Base-by-base conservation (phyloP, 2,888 invertebrate genomes). In the Machimus rusticus region DNA sequence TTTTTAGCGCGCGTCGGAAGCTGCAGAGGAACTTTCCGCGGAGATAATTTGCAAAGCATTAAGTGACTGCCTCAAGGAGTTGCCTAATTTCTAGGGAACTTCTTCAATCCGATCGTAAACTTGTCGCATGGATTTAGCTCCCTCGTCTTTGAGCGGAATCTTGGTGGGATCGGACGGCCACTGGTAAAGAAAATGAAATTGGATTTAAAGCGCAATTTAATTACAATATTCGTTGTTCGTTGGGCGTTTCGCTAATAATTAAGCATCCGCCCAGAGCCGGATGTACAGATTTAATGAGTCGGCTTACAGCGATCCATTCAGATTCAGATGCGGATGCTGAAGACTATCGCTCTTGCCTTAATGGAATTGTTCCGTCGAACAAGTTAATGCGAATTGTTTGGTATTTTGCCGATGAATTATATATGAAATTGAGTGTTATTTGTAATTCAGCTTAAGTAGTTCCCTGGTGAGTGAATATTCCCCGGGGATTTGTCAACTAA, bases 71-170 rank as follows among this genome's bases (percentile, higher is more conserved):
- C 51, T 23, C 39, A 12, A 51, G 31, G 31, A 46, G 34, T 51
- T 46, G 43, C 8, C 28, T 51, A 79, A 79, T 79, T 79, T 79
- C 43, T 79, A 31, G 8, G 46, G 51, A 79, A 66, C 28, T 66
- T 66, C 66, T 66, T 23, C 66, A 66, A 79, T 79, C 51, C 43
- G 51, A 79, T 79, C 79, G 79, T 79, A 79, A 79, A 79, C 31
- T 79, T 79, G 79, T 51, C 79, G 79, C 51, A 16, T 16, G 43
- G 79, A 28, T 46, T 46, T 79, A 19, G 46, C 79, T 43, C 5
- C n/a, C n/a, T n/a, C 19, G 46, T 23, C 19, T 46, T 79, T 23
- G 51, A 16, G 23, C 14, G 79, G 79, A 46, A 46, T 28, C 19
- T 31, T 16, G 31, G 79, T 6, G 46, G 43, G 51, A 16, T 23